A percentile compares a stretch with the other conserved stretches of the same genome.
phyloP scores from a whole-genome alignment of 2,888 invertebrate genomes.

The Meganola albula region DNA sequence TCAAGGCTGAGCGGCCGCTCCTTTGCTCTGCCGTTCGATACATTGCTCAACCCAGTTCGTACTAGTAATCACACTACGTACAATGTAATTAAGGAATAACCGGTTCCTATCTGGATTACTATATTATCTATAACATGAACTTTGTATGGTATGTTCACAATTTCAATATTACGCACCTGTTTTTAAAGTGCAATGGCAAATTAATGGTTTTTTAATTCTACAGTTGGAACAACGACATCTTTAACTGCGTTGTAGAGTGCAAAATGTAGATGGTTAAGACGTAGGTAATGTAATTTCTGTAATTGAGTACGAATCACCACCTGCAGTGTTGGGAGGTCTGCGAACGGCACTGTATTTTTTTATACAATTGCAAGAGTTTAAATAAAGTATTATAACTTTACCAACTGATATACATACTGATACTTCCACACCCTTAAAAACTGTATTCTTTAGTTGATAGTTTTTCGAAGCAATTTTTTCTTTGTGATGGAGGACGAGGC shows the following conservation, averaged over 20 bases:
- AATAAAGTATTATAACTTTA: too few relatives aligned
- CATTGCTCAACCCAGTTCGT: slow-evolving; percentile 52
- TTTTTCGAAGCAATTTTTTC: too few relatives aligned
- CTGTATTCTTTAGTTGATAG: too few relatives aligned
- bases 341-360: slow-evolving; percentile 29
- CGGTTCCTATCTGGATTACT: slow-evolving; percentile 19
- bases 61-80: slow-evolving; percentile 47
- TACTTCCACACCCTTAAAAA: too few relatives aligned
- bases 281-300: slow-evolving; percentile 22
- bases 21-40: slow-evolving; percentile 56
- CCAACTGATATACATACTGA: too few relatives aligned
- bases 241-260: slow-evolving; percentile 10
- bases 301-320: slow-evolving; percentile 28
- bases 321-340: slow-evolving; percentile 38
- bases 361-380: slow-evolving; percentile 32
- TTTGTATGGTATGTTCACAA: slow-evolving; percentile 5
- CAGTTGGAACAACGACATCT: slow-evolving; percentile 12
- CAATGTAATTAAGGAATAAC: slow-evolving; percentile 40
- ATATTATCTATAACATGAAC: slow-evolving; percentile 12
- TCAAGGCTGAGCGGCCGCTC: slow-evolving; percentile 66
- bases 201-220: slow-evolving; percentile 23
- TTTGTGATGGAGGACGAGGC: too few relatives aligned
- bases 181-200: slow-evolving; percentile 10
- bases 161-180: slow-evolving; percentile 15
- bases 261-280: slow-evolving; percentile 20